Percentiles rank a stretch among this genome's conserved stretches.
These are phyloP conservation scores for Microcebus murinus DNA, from an alignment of 2,113 vertebrate genomes.

Conservation along the genomic window DNA sequence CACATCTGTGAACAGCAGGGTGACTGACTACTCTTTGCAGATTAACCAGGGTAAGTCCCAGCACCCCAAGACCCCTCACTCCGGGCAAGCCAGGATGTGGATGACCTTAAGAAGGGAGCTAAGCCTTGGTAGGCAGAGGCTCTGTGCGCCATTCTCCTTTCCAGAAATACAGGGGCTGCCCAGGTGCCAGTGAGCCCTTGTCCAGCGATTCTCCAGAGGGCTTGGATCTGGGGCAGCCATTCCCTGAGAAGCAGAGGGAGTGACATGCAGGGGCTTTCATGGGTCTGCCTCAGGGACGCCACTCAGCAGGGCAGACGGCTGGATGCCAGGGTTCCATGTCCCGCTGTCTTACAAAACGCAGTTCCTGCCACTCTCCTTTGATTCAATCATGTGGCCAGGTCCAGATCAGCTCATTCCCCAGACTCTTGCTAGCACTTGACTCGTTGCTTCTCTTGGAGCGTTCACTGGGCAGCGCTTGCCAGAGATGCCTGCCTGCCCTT, in stretches of 20 bases:
- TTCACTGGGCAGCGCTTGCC: neutral
- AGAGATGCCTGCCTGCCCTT: neutral
- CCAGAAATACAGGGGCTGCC: neutral
- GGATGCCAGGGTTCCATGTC: neutral
- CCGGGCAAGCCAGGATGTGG: neutral
- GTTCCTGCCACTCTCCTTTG: neutral
- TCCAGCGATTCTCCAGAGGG: neutral
- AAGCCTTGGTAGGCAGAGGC: neutral
- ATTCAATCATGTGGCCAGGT: neutral
- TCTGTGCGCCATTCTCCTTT: neutral
- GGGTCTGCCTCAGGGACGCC: neutral
- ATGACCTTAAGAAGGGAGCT: neutral
- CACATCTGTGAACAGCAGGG: neutral
- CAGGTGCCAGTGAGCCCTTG: neutral
- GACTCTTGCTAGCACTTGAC: neutral
- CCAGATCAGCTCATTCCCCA: neutral
- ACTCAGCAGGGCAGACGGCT: neutral
- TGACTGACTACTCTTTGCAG: neutral
- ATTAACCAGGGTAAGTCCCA: neutral
- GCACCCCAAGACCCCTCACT: neutral
- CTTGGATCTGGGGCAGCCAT: neutral
- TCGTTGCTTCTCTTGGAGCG: neutral
- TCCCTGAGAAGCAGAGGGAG: neutral
- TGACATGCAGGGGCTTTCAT: neutral
- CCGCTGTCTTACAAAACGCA: fast-evolving